Evolutionary conservation across 1,140 invertebrate species (phyloP).

Genomic region (Euura saliciscinereae): DNA sequence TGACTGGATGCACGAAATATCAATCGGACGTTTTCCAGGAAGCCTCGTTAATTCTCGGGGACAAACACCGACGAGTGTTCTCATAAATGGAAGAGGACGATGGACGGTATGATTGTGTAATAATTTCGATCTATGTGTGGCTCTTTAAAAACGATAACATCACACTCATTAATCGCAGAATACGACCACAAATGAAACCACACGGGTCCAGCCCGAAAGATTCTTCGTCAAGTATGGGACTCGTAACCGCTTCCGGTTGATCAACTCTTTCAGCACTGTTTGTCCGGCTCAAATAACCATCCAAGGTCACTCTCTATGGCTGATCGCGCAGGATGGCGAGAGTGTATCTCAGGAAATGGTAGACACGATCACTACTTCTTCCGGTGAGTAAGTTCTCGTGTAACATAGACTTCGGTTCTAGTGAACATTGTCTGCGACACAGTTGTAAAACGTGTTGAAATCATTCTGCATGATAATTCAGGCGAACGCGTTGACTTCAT

Average conservation of each 20-base stretch:
- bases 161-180: constrained; percentile 16
- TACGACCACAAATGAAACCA: constrained; percentile 8
- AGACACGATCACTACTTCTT: constrained; percentile 27
- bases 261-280: constrained; percentile 58
- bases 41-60: constrained; percentile 75
- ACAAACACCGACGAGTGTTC: constrained; percentile 75
- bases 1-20: constrained; percentile 78
- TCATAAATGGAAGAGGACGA: constrained; percentile 78
- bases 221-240: constrained; percentile 38
- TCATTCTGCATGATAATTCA: constrained; percentile 30
- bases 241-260: constrained; percentile 60
- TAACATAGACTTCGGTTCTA: constrained; percentile 77
- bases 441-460: constrained; percentile 79
- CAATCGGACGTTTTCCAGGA: constrained; percentile 71
- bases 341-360: constrained; percentile 56
- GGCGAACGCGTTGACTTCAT: constrained; percentile 63
- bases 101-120: constrained; percentile 55
- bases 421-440: constrained; percentile 74
- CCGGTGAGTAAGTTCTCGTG: constrained; percentile 63
- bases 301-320: constrained; percentile 58
- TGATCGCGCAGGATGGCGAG: constrained; percentile 62
- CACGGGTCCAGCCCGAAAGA: constrained; percentile 25
- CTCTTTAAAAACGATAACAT: too few species aligned
- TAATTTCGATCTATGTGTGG: too few species aligned
- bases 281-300: constrained; percentile 61